phyloP scores from a whole-genome alignment of 1,140 invertebrate species.

The Drosophila pachea region DNA sequence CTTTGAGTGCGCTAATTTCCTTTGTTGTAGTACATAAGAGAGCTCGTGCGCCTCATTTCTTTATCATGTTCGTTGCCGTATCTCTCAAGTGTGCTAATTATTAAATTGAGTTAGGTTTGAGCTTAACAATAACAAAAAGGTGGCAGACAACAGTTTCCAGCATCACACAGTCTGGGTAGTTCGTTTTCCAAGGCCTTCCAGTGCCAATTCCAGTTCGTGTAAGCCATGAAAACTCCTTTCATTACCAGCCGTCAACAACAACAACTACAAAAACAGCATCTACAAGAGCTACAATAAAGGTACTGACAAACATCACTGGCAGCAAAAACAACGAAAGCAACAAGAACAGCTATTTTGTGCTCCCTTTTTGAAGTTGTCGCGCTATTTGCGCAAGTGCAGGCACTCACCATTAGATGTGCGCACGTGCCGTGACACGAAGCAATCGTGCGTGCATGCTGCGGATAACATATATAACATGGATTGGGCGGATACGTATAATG shows the following conservation, averaged over 20 bases:
- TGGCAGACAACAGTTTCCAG: slow-evolving; percentile 53
- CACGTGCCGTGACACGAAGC: slow-evolving; percentile 32
- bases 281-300: not conserved
- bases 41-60: too few species aligned
- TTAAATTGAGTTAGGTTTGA: slow-evolving; percentile 44
- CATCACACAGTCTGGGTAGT: slow-evolving; percentile 8
- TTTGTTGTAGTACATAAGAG: slow-evolving; percentile 9
- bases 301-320: not conserved
- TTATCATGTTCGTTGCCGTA: too few species aligned
- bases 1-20: slow-evolving; percentile 43
- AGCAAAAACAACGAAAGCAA: slow-evolving; percentile 28
- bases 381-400: slow-evolving; percentile 74
- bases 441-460: not conserved
- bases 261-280: slow-evolving; percentile 10
- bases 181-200: slow-evolving; percentile 61
- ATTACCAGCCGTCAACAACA: slow-evolving; percentile 50
- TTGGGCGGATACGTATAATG: not conserved
- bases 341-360: slow-evolving; percentile 40
- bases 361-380: slow-evolving; percentile 66
- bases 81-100: slow-evolving; percentile 61
- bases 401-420: slow-evolving; percentile 40
- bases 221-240: slow-evolving; percentile 66
- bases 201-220: slow-evolving; percentile 54
- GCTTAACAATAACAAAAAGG: slow-evolving; percentile 26
- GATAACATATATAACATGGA: not conserved